These are phyloP conservation scores for Melanotus villosus DNA, from an alignment of 2,888 invertebrate genomes.

Conservation along the genomic window DNA sequence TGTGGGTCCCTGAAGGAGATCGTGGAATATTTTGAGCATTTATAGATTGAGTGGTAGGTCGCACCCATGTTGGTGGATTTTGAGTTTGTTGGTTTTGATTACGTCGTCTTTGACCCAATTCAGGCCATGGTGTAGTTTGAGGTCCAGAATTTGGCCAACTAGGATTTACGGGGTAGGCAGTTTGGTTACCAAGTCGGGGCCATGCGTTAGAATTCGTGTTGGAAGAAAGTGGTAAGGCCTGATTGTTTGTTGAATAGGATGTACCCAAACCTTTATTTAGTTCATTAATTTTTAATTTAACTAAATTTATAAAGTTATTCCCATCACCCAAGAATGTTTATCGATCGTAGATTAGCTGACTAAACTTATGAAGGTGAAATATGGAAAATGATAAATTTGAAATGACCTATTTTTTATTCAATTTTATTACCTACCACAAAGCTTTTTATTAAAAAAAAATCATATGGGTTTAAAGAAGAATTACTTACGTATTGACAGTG, in stretches of 20 bases:
- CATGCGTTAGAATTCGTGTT: slow-evolving; percentile 21
- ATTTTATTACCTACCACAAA: too few species aligned
- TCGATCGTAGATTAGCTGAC: too few species aligned
- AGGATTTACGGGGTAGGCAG: slow-evolving; percentile 23
- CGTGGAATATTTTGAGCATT: background rate
- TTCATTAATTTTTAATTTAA: background rate
- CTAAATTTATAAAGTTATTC: too few species aligned
- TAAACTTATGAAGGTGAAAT: too few species aligned
- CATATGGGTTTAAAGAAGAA: too few species aligned
- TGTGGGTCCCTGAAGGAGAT: background rate
- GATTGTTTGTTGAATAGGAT: background rate
- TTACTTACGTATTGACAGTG: too few species aligned
- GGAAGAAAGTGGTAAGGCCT: background rate
- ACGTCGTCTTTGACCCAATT: slow-evolving; percentile 34
- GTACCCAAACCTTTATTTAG: background rate
- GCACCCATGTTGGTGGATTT: slow-evolving; percentile 11
- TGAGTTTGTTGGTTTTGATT: slow-evolving; percentile 19
- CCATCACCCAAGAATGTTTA: too few species aligned
- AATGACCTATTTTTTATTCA: too few species aligned
- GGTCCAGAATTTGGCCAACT: slow-evolving; percentile 14
- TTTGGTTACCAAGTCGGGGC: slow-evolving; percentile 36
- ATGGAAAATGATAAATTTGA: too few species aligned
- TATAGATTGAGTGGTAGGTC: background rate
- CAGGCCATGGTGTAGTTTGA: slow-evolving; percentile 48
- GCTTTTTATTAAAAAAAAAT: too few species aligned